Conservation (phyloP, 2,888 invertebrate species). For the Ophraella communa region DNA sequence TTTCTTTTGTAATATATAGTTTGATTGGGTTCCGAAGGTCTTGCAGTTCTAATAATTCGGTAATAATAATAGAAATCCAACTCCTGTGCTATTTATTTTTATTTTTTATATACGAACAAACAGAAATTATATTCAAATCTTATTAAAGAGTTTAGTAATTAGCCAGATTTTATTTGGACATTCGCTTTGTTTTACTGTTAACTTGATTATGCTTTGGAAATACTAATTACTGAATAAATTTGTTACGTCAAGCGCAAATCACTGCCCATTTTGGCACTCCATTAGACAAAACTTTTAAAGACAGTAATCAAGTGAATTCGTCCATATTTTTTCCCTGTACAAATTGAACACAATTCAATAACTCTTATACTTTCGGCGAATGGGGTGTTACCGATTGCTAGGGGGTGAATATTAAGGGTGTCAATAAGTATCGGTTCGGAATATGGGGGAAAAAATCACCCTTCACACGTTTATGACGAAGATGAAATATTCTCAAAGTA, state of each 20-base stretch:
- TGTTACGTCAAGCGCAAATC: constrained; percentile 7
- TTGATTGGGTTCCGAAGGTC: no score
- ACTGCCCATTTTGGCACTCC: constrained; percentile 19
- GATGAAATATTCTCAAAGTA: constrained; percentile 29
- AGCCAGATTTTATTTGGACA: no score
- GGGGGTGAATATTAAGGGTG: constrained; percentile 46
- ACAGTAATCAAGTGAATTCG: constrained; percentile 40
- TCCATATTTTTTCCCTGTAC: constrained; percentile 44
- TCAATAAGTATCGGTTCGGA: constrained; percentile 52
- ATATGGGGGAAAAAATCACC: constrained; percentile 37
- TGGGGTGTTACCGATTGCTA: constrained; percentile 44
- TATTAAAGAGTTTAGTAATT: no score
- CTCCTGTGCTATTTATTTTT: no score
- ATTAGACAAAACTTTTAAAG: constrained; percentile 35
- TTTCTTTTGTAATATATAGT: no score
- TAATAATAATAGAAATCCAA: no score
- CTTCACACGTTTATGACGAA: constrained; percentile 30
- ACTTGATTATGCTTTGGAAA: constrained; percentile 5
- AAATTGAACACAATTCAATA: constrained; percentile 45
- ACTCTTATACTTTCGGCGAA: constrained; percentile 41
- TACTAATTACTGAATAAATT: constrained; percentile 8
- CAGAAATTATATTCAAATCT: no score
- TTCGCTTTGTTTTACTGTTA: not conserved
- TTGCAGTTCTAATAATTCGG: no score
- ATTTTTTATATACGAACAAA: no score